A percentile compares a stretch with the other conserved stretches of the same genome.
Evolutionary conservation across 2,888 invertebrate genomes (phyloP).

Genomic region (Caenorhabditis sulstoni): DNA sequence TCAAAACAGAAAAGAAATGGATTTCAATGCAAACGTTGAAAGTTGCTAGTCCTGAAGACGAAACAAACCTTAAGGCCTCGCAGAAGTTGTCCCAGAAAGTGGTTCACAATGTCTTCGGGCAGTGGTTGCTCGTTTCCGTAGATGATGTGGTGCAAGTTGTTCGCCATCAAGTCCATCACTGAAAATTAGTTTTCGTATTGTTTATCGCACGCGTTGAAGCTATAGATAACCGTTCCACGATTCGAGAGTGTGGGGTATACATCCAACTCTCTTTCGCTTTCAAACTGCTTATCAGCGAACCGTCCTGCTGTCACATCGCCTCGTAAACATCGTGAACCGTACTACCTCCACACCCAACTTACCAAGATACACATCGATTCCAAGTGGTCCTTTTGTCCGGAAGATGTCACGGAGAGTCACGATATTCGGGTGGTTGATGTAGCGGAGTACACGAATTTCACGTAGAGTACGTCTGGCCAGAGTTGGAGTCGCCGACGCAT

Average conservation of each 20-base stretch:
- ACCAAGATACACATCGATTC: conserved; percentile 76
- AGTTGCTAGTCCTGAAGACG: not conserved
- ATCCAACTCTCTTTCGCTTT: too few relatives aligned
- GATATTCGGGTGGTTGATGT: conserved; percentile 77
- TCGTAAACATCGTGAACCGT: conserved; percentile 7
- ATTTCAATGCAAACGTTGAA: not conserved
- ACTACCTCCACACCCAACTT: not conserved
- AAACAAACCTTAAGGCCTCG: conserved; percentile 69
- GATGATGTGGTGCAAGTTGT: conserved; percentile 77
- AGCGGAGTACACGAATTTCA: conserved; percentile 77
- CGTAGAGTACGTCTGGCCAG: conserved; percentile 76
- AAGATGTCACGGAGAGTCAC: conserved; percentile 76
- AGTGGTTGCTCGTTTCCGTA: conserved; percentile 72
- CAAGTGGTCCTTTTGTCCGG: conserved; percentile 76
- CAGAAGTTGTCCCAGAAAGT: conserved; percentile 73
- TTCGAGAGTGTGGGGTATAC: not conserved
- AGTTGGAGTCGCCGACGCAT: conserved; percentile 79
- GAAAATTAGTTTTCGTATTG: conserved; percentile 37
- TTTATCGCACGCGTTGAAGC: not conserved
- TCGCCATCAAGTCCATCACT: conserved; percentile 79
- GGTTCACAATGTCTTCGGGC: conserved; percentile 71
- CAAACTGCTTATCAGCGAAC: conserved; percentile 14
- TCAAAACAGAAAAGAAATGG: conserved; percentile 4
- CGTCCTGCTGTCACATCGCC: too few relatives aligned
- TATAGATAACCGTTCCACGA: conserved; percentile 19